These are phyloP conservation scores for Xestia sexstrigata DNA, from an alignment of 2,888 invertebrate species.

Conservation along the genomic window DNA sequence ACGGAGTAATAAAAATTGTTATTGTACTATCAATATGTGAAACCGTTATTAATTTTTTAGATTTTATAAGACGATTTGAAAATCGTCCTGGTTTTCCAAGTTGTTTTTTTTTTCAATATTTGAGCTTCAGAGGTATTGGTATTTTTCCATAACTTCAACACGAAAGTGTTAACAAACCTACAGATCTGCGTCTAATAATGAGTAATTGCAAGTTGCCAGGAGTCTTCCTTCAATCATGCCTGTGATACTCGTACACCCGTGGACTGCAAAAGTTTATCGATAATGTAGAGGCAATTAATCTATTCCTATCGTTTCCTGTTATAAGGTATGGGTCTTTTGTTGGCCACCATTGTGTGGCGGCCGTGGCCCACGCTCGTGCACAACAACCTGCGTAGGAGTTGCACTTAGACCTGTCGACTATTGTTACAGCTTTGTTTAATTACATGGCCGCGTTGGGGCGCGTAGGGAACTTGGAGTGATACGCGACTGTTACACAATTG, in stretches of 20 bases:
- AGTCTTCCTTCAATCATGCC: background rate
- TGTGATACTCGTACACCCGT: background rate
- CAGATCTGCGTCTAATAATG: background rate
- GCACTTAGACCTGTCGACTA: conserved; percentile 56
- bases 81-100: background rate
- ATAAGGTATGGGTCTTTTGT: conserved; percentile 39
- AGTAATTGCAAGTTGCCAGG: background rate
- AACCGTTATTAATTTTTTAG: background rate
- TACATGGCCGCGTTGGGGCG: conserved; percentile 27
- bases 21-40: background rate
- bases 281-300: conserved; percentile 19
- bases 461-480: conserved; percentile 25
- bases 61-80: background rate
- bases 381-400: conserved; percentile 58
- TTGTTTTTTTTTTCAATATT: background rate
- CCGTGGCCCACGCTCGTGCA: conserved; percentile 53
- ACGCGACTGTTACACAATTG: conserved; percentile 22
- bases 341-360: background rate
- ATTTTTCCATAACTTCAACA: background rate
- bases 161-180: background rate
- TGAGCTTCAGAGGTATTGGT: no score
- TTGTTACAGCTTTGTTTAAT: conserved; percentile 62
- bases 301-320: conserved; percentile 19
- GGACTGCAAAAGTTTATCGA: conserved; percentile 2
- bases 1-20: background rate